Conservation (phyloP, 1,140 invertebrate species). For the Cepaea nemoralis region DNA sequence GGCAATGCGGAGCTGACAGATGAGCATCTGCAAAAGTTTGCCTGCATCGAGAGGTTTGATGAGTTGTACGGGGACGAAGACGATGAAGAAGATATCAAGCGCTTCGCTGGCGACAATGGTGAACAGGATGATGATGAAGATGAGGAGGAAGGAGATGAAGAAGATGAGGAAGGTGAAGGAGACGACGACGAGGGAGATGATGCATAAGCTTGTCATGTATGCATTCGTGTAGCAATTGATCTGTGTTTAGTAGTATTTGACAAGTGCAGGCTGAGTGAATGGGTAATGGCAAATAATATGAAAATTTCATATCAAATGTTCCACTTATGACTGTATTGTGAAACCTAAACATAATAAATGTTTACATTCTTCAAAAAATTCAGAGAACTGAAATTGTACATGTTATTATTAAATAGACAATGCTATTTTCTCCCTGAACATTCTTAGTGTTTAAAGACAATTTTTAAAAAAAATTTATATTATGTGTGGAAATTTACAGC, state of each 20-base stretch:
- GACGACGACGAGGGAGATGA: slow-evolving; percentile 45
- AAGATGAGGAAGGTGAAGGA: slow-evolving; percentile 47
- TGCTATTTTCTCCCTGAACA: neutral
- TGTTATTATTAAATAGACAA: no score
- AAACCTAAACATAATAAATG: no score
- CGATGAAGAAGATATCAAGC: slow-evolving; percentile 57
- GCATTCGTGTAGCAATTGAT: neutral
- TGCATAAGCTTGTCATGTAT: slow-evolving; percentile 26
- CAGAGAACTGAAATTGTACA: no score
- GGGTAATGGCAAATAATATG: no score
- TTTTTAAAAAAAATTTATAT: no score
- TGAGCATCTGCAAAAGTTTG: slow-evolving; percentile 76
- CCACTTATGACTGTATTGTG: no score
- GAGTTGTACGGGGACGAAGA: slow-evolving; percentile 68
- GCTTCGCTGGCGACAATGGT: slow-evolving; percentile 55
- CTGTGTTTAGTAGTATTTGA: neutral
- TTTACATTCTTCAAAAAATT: no score
- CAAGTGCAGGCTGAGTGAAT: no score
- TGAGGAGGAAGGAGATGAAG: slow-evolving; percentile 51
- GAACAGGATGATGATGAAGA: slow-evolving; percentile 55
- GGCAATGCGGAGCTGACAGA: slow-evolving; percentile 81
- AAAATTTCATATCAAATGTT: no score
- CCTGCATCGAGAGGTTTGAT: slow-evolving; percentile 76
- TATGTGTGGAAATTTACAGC: no score
- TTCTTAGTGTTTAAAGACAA: no score